Evolutionary conservation across 2,797 vertebrate species (phyloP).

Genomic region (Sarcoramphus papa): DNA sequence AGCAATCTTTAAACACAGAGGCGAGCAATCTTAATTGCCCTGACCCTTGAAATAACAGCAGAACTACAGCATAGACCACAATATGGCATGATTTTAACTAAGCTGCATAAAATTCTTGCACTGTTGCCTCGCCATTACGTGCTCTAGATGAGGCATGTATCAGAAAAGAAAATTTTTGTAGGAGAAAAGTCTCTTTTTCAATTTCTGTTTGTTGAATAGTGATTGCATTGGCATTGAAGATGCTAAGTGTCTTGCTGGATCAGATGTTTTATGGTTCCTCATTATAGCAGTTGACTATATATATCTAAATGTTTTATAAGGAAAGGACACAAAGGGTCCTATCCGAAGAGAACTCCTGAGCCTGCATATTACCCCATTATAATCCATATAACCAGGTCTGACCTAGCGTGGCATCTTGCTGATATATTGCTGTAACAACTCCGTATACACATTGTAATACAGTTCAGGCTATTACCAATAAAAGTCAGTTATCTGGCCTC

Average conservation of each 20-base stretch:
- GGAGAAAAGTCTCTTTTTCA: neutral
- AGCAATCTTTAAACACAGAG: neutral
- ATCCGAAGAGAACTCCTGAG: neutral
- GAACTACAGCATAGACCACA: neutral
- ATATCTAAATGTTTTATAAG: neutral
- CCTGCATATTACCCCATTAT: neutral
- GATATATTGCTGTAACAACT: neutral
- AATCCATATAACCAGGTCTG: neutral
- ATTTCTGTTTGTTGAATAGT: neutral
- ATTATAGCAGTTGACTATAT: neutral
- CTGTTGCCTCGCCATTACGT: neutral
- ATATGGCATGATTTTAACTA: neutral
- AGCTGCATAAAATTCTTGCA: neutral
- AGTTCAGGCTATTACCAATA: slow-evolving; percentile 30
- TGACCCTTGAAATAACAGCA: neutral
- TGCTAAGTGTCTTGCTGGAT: neutral
- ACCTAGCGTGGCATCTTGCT: neutral
- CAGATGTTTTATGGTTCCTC: neutral
- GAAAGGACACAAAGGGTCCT: neutral
- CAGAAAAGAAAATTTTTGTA: neutral
- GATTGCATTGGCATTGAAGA: neutral
- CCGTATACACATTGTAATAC: neutral
- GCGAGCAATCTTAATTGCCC: neutral
- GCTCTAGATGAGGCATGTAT: neutral
- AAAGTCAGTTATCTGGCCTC: slow-evolving; percentile 35